These are phyloP conservation scores for Peromyscus aztecus DNA, from an alignment of 2,797 vertebrate genomes.

Conservation along the genomic window DNA sequence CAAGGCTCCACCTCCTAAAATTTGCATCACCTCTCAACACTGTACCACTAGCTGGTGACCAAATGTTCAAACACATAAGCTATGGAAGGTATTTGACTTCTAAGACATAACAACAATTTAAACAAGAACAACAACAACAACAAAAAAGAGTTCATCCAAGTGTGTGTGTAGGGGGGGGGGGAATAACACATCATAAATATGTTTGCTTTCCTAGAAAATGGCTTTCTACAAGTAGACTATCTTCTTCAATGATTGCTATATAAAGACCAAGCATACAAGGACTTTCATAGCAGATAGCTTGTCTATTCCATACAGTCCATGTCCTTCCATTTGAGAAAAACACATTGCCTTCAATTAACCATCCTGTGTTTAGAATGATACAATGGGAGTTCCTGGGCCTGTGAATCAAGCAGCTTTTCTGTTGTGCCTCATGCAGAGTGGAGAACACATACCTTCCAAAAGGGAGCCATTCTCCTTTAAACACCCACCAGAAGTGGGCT, in stretches of 20 bases:
- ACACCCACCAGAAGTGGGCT: neutral
- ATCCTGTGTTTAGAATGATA: neutral
- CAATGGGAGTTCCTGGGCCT: neutral
- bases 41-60: neutral
- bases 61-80: neutral
- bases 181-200: neutral
- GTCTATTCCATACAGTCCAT: neutral
- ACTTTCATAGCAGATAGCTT: neutral
- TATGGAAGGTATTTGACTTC: neutral
- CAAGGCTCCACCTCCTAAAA: neutral
- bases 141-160: neutral
- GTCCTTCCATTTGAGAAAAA: neutral
- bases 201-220: neutral
- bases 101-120: neutral
- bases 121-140: neutral
- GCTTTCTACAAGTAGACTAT: neutral
- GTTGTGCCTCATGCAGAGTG: neutral
- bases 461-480: neutral
- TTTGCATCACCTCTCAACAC: too few relatives aligned
- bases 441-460: neutral
- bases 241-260: neutral
- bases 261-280: neutral
- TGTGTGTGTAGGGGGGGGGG: neutral
- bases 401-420: neutral
- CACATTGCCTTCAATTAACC: neutral